A percentile compares a stretch with the other conserved stretches of the same genome.
Conservation (phyloP, 2,888 invertebrate species). For the Lithophane leautieri region DNA sequence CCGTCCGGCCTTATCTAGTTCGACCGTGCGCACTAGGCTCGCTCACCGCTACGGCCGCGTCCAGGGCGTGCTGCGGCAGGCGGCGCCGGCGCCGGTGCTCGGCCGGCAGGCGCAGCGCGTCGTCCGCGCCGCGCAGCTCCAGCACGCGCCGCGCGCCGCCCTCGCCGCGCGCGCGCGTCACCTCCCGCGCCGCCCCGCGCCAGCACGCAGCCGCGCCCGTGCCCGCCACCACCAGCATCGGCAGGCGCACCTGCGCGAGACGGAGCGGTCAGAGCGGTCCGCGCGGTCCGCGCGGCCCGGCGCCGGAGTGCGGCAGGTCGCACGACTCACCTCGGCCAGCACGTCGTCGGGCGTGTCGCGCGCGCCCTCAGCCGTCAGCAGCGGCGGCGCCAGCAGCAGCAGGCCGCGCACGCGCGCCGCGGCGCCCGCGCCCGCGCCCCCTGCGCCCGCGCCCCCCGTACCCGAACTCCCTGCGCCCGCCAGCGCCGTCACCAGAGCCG, state of each 20-base stretch:
- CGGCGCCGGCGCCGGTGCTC: conserved; percentile 90
- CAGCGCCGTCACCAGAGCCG: conserved; percentile 44
- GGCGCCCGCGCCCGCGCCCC: conserved; percentile 63
- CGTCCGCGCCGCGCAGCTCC: conserved; percentile 93
- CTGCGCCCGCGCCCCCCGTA: conserved; percentile 44
- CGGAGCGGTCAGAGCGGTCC: background rate
- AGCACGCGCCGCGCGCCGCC: conserved; percentile 83
- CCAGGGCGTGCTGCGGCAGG: conserved; percentile 93
- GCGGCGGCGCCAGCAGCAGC: conserved; percentile 93
- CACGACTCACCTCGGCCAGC: conserved; percentile 70
- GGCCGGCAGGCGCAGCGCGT: conserved; percentile 91
- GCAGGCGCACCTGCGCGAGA: conserved; percentile 57
- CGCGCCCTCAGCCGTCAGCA: conserved; percentile 92
- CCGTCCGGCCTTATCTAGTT: background rate
- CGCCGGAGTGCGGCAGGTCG: background rate
- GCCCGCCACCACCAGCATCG: conserved; percentile 89
- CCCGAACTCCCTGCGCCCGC: background rate
- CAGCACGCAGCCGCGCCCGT: conserved; percentile 79
- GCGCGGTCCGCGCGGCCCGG: background rate
- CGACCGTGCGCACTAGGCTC: no score
- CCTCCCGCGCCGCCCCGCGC: conserved; percentile 89
- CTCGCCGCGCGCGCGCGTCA: conserved; percentile 89
- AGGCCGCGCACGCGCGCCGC: conserved; percentile 84
- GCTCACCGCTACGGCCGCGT: conserved; percentile 85
- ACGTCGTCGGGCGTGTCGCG: conserved; percentile 92